Conservation (phyloP, 1,140 invertebrate genomes). For the Conus ventricosus region DNA sequence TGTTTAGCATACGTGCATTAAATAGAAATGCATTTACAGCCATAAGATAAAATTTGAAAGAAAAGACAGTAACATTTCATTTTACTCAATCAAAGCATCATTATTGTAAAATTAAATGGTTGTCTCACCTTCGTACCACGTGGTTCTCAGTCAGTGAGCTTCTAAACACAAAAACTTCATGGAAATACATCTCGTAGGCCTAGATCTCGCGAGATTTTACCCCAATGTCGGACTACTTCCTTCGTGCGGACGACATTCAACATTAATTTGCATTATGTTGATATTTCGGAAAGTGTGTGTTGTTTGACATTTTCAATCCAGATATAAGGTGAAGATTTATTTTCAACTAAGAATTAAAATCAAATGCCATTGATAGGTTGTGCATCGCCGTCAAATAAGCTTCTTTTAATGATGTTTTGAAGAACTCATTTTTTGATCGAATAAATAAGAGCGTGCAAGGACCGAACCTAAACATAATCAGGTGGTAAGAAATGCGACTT, state of each 20-base stretch:
- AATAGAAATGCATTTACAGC: neutral
- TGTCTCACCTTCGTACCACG: conserved; percentile 38
- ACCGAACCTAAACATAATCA: conserved; percentile 71
- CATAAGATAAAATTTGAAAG: neutral
- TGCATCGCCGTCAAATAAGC: neutral
- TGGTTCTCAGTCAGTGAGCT: conserved; percentile 3
- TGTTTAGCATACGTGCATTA: neutral
- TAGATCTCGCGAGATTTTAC: conserved; percentile 27
- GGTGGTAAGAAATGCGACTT: conserved; percentile 51
- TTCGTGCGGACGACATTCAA: conserved; percentile 19
- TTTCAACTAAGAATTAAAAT: neutral
- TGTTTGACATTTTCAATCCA: neutral
- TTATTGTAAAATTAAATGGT: conserved; percentile 30
- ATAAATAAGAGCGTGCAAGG: conserved; percentile 28
- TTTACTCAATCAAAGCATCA: neutral
- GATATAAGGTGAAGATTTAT: neutral
- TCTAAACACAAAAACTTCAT: conserved; percentile 25
- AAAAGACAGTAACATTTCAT: neutral
- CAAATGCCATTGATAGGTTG: neutral
- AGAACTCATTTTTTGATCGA: conserved; percentile 19
- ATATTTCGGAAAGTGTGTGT: conserved; percentile 9
- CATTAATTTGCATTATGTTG: conserved; percentile 25
- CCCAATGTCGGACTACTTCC: conserved; percentile 39
- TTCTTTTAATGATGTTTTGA: neutral
- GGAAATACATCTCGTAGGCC: conserved; percentile 8